A percentile compares a stretch with the other conserved stretches of the same genome.
These are phyloP conservation scores for Neoniphon sammara DNA, from an alignment of 2,797 vertebrate species.

Conservation along the genomic window DNA sequence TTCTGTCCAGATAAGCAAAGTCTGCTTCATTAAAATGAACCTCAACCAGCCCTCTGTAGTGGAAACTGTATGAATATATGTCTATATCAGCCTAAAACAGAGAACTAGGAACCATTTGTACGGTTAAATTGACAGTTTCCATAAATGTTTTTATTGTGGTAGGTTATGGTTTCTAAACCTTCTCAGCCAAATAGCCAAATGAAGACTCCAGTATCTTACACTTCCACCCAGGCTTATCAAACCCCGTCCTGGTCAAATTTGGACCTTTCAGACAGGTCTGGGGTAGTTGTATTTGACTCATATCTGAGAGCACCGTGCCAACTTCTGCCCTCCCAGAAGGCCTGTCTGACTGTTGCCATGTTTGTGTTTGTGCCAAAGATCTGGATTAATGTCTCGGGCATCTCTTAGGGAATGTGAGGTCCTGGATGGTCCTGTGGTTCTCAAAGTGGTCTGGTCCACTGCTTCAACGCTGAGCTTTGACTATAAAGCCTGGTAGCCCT, in stretches of 20 bases:
- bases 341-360: neutral
- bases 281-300: neutral
- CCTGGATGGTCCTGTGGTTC: slow-evolving; percentile 30
- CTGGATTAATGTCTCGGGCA: neutral
- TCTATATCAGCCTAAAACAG: no score
- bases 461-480: slow-evolving; percentile 33
- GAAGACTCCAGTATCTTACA: neutral
- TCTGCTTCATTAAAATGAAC: slow-evolving; percentile 8
- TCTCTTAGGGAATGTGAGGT: slow-evolving; percentile 29
- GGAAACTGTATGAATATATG: neutral
- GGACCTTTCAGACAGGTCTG: neutral
- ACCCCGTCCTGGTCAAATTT: neutral
- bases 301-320: neutral
- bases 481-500: slow-evolving; percentile 31
- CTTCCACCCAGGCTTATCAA: neutral
- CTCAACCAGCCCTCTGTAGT: neutral
- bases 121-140: neutral
- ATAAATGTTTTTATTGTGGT: neutral
- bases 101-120: neutral
- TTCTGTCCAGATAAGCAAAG: neutral
- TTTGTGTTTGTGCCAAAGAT: slow-evolving; percentile 1
- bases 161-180: no score
- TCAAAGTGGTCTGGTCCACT: slow-evolving; percentile 43
- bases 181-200: no score
- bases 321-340: neutral